Evolutionary conservation across 2,888 invertebrate genomes (phyloP).

Genomic region (Sinopyrophorus schimmeli): DNA sequence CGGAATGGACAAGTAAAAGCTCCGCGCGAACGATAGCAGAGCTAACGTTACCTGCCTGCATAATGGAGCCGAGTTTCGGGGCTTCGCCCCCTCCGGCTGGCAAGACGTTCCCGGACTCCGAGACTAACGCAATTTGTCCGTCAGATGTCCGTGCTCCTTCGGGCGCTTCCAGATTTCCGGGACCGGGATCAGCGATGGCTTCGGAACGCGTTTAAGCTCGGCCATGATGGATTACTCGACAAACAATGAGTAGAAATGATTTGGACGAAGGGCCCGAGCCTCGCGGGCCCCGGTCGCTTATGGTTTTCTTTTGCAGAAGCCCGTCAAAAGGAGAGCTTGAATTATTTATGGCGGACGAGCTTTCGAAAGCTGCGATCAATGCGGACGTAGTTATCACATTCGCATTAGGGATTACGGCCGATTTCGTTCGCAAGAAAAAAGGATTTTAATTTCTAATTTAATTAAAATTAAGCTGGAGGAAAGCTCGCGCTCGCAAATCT

Average conservation of each 20-base stretch:
- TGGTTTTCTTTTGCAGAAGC: conserved; percentile 27
- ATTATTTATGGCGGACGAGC: conserved; percentile 39
- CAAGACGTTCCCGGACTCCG: conserved; percentile 15
- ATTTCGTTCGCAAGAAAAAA: no score
- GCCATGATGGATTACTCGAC: conserved; percentile 47
- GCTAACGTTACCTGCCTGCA: conserved; percentile 14
- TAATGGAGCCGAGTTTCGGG: not conserved
- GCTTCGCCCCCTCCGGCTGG: conserved; percentile 11
- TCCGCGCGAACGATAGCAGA: conserved; percentile 21
- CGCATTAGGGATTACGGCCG: no score
- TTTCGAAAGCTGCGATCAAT: conserved; percentile 15
- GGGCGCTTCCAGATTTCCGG: conserved; percentile 45
- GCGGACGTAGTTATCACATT: conserved; percentile 13
- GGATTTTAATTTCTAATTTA: no score
- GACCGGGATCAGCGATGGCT: conserved; percentile 38
- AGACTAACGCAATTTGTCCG: conserved; percentile 49
- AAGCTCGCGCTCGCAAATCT: no score
- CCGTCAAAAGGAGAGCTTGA: conserved; percentile 38
- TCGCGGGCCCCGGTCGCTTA: conserved; percentile 36
- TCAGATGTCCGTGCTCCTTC: conserved; percentile 46
- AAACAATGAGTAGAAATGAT: conserved; percentile 45
- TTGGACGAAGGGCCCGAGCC: conserved; percentile 40
- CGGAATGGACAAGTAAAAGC: conserved; percentile 40
- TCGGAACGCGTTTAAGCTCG: conserved; percentile 42
- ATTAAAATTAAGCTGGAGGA: no score